A percentile compares a stretch with the other conserved stretches of the same genome.
These are phyloP conservation scores for Bilobella aurantiaca DNA, from an alignment of 1,140 invertebrate genomes.

Conservation along the genomic window DNA sequence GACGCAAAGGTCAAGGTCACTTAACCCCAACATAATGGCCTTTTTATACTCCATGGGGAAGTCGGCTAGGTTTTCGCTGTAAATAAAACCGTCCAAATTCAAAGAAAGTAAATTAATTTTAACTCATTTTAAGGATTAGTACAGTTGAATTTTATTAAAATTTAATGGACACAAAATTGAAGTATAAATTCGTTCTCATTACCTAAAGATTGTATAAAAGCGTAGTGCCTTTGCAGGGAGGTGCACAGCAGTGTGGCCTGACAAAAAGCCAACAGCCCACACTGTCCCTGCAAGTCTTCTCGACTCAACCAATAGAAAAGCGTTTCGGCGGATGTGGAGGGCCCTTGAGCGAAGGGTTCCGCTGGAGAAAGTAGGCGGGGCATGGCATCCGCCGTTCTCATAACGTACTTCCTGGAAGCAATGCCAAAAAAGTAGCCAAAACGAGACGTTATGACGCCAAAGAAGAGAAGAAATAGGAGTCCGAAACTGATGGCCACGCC, in stretches of 20 bases:
- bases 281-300: not conserved
- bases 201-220: slow-evolving; percentile 15
- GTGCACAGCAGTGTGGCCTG: slow-evolving; percentile 10
- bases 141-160: not conserved
- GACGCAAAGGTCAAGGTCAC: not conserved
- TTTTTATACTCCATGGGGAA: not conserved
- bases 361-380: too few relatives aligned
- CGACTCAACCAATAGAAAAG: not conserved
- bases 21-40: slow-evolving; percentile 11
- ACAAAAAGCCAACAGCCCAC: slow-evolving; percentile 2
- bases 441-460: slow-evolving; percentile 30
- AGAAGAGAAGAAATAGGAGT: slow-evolving; percentile 20
- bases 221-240: not conserved
- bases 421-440: slow-evolving; percentile 33
- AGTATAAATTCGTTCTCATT: not conserved
- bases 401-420: slow-evolving; percentile 29
- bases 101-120: not conserved
- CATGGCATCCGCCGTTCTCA: slow-evolving; percentile 7
- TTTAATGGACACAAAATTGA: not conserved
- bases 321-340: too few relatives aligned
- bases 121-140: too few relatives aligned
- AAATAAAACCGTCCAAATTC: not conserved
- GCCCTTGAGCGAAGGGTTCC: too few relatives aligned
- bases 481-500: slow-evolving; percentile 2
- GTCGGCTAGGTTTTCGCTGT: not conserved